A percentile compares a stretch with the other conserved stretches of the same genome.
Evolutionary conservation across 2,797 vertebrate genomes (phyloP).

Genomic region (Uromys caudimaculatus): DNA sequence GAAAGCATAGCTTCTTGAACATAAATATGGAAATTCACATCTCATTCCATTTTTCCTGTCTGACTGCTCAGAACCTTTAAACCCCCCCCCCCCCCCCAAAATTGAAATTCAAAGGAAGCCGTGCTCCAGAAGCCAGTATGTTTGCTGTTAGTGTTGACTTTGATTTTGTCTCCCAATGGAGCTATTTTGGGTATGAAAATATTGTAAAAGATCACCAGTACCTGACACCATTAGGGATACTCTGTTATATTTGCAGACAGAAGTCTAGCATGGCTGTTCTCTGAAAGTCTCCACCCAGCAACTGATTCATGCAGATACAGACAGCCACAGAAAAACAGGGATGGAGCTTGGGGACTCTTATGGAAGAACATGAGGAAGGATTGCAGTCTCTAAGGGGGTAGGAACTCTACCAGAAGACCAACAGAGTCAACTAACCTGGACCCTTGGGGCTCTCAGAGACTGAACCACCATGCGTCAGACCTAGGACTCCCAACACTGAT

Average conservation of each 20-base stretch:
- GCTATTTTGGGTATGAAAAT: neutral
- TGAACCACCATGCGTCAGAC: neutral
- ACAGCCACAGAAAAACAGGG: neutral
- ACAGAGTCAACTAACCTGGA: neutral
- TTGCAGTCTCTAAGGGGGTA: neutral
- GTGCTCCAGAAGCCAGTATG: neutral
- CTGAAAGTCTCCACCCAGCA: neutral
- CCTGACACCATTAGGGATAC: neutral
- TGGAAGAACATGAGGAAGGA: neutral
- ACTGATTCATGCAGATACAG: neutral
- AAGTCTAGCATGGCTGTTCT: neutral
- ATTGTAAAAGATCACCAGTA: neutral
- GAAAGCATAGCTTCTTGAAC: neutral
- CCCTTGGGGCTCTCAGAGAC: neutral
- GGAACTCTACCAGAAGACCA: neutral
- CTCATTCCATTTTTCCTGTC: neutral
- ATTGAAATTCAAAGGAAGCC: slow-evolving; percentile 1
- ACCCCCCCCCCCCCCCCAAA: too few species aligned
- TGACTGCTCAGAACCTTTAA: neutral
- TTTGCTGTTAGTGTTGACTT: neutral
- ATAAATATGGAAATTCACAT: neutral
- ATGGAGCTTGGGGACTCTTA: neutral
- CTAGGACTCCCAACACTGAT: neutral
- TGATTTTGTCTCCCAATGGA: neutral
- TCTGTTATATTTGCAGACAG: neutral